Evolutionary conservation across 2,888 invertebrate genomes (phyloP), one percentile per base, ranked within the genome.

Genomic region (Amblyjoppa proteus): DNA sequence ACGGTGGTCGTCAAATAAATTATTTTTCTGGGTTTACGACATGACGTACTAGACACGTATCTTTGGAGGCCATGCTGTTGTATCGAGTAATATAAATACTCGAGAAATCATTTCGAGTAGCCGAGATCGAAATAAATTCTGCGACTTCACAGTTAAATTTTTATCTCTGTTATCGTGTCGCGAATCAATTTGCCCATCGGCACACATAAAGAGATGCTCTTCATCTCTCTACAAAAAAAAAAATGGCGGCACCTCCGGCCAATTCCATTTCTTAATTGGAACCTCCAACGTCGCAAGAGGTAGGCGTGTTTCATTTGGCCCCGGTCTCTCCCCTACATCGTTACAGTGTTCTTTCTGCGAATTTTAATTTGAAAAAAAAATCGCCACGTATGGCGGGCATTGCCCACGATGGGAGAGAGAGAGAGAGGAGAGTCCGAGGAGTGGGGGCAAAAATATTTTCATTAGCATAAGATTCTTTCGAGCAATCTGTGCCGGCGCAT

Each of bases 381-480:
- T 66, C n/a, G 73, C 64, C 61, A 53, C 56, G 45, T 34, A 80
- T 61, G 28, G 64, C 61, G 80, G 85, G 78, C 81, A 83, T 56
- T 71, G 87, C 41, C 7, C 38, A 31, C 49, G 41, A 70, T 11
- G 20, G 77, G 34, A 68, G 74, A 69, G 56, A 58, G 56, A 58
- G 68, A 41, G 20, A 20, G 68, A 41, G 77, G 74, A 68, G 71
- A 70, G 66, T 38, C 61, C 13, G 45, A 58, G 25, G 82, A 45
- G 81, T 58, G 69, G 82, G 79, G 80, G 83, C 80, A 88, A 81
- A 75, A 81, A 76, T 78, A 90, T 91, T 91, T 92, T 92, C 91
- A 91, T 92, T 91, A 91, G 91, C 90, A 91, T 91, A 89, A 90
- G 88, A 90, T 90, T 89, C 88, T 90, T 92, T 90, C 87, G 89